A percentile compares a stretch with the other conserved stretches of the same genome.
phyloP scores from a whole-genome alignment of 2,113 vertebrate species.

The Gambusia affinis region DNA sequence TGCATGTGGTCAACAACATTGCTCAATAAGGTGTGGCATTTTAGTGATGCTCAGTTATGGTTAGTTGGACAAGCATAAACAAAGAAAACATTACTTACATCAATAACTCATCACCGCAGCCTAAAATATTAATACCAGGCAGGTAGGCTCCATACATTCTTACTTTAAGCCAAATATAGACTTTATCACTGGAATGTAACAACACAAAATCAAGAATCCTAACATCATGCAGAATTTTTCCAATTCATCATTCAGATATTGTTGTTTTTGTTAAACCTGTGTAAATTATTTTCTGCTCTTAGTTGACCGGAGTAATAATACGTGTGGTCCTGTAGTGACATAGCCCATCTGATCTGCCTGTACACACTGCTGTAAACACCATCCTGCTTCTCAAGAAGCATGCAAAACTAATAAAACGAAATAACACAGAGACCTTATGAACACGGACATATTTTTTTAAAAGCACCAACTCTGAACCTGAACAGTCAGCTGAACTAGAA shows the following conservation, averaged over 20 bases:
- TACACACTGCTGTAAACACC: no score
- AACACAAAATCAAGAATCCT: not conserved
- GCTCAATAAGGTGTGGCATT: no score
- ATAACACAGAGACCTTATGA: no score
- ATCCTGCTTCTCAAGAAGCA: no score
- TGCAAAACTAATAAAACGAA: no score
- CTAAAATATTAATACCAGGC: not conserved
- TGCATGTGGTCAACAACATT: not conserved
- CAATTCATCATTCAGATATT: not conserved
- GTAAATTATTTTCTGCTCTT: not conserved
- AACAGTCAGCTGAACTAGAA: no score
- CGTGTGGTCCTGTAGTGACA: not conserved
- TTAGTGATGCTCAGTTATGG: not conserved
- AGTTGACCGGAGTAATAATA: not conserved
- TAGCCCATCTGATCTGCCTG: not conserved
- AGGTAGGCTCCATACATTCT: not conserved
- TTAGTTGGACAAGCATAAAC: not conserved
- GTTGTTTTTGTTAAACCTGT: not conserved
- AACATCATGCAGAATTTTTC: not conserved
- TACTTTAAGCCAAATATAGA: not conserved
- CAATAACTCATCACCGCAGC: not conserved
- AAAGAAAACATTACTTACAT: not conserved
- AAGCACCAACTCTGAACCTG: no score
- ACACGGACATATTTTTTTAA: no score
- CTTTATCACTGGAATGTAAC: not conserved